Evolutionary conservation across 2,888 invertebrate genomes (phyloP).

Genomic region (Caenorhabditis sulstoni): DNA sequence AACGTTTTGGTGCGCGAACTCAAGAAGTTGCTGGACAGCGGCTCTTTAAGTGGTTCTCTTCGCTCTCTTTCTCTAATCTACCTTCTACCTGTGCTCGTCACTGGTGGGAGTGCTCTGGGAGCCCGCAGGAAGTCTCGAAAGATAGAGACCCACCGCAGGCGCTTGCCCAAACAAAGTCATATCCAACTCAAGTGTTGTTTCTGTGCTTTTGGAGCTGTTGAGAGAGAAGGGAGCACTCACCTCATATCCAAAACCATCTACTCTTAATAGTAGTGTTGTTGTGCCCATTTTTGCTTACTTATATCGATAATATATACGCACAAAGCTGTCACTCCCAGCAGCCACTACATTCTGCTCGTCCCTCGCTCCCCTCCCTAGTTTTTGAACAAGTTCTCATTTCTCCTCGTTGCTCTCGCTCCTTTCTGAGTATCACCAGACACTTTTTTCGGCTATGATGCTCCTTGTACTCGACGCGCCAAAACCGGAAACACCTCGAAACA

Average conservation of each 20-base stretch:
- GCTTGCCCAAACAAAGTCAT: slow-evolving; percentile 65
- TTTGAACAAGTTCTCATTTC: neutral
- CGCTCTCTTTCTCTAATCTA: neutral
- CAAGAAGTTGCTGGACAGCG: slow-evolving; percentile 58
- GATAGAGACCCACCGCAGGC: slow-evolving; percentile 42
- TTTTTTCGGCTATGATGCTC: slow-evolving; percentile 8
- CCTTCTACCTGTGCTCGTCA: slow-evolving; percentile 16
- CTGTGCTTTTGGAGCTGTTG: slow-evolving; percentile 56
- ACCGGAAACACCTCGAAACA: slow-evolving; percentile 57
- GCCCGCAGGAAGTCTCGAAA: slow-evolving; percentile 54
- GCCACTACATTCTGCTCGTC: neutral
- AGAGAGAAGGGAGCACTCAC: slow-evolving; percentile 32
- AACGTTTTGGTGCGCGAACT: slow-evolving; percentile 57
- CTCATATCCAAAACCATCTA: slow-evolving; percentile 36
- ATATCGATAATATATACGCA: slow-evolving; percentile 3
- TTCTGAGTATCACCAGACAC: neutral
- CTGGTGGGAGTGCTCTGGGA: slow-evolving; percentile 46
- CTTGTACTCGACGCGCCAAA: slow-evolving; percentile 22
- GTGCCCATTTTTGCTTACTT: slow-evolving; percentile 9
- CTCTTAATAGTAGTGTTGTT: slow-evolving; percentile 14
- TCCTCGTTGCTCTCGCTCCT: neutral
- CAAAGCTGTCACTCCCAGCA: neutral
- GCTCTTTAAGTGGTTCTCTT: slow-evolving; percentile 49
- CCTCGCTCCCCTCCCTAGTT: neutral
- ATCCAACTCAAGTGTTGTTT: slow-evolving; percentile 64